Base-by-base conservation (phyloP, 2,113 vertebrate genomes). In the Craseonycteris thonglongyai region DNA sequence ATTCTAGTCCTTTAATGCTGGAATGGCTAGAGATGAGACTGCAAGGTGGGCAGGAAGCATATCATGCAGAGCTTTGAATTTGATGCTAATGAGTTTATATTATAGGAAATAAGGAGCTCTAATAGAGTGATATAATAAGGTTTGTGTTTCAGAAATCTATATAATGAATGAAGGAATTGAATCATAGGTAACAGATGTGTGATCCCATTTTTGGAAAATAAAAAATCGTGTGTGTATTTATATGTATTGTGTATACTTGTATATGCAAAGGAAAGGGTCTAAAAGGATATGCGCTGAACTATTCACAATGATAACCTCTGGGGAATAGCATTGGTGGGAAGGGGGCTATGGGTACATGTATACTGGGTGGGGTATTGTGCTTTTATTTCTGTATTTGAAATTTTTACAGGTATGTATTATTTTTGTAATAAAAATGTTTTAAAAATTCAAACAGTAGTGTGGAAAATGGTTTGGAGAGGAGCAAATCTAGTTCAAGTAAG, bases 331-430 rank as follows among this genome's bases (percentile, higher is more conserved):
- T 59, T 75, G 26, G 49, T 88, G 71, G 28, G 66, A 47, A 92
- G 33, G 40, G 47, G 35, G 22, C 40, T 69, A 19, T 88, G 61
- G 28, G 75, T 97, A 54, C 92, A 58, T 96, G 59, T 96, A 40
- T 90, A 40, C 40, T n/a, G 26, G 26, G 30, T 90, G 6, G 56
- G 19, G n/a, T 68, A 88, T 42, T 93, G 7, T 96, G 61, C 63
- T 96, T 96, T 97, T 95, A 95, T 96, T 96, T 96, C 95, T 97
- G 79, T 96, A 93, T 93, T 40, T 94, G 45, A 78, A 78, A 95
- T 51, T 96, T 95, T 96, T 94, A 84, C 21, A 84, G 87, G 47
- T 95, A 56, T 96, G 83, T 94, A 85, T 78, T 92, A 91, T 94
- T 94, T 97, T 97, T 95, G 12, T 90, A 97, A 97, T 97, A 97